Evolutionary conservation across 2,797 vertebrate species (phyloP).

Genomic region (Ctenosaura bakeri): DNA sequence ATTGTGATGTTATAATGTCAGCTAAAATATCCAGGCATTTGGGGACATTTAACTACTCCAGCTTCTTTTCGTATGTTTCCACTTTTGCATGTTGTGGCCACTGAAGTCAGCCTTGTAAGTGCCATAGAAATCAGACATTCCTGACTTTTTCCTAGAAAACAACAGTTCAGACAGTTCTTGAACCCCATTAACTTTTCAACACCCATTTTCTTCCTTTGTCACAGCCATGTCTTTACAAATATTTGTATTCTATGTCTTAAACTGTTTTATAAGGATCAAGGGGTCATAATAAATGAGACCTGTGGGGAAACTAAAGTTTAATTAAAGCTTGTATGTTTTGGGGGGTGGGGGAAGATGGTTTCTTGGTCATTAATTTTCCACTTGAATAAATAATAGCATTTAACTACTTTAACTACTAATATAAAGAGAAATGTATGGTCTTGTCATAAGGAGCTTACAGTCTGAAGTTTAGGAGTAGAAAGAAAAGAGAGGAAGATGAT

Average conservation of each 20-base stretch:
- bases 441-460: neutral
- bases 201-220: slow-evolving; percentile 51
- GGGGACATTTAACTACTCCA: neutral
- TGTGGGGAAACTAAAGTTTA: slow-evolving; percentile 6
- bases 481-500: neutral
- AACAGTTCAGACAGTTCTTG: slow-evolving; percentile 14
- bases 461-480: neutral
- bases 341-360: too few relatives aligned
- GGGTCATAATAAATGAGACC: neutral
- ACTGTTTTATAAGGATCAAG: neutral
- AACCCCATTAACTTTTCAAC: neutral
- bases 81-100: slow-evolving; percentile 40
- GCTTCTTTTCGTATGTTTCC: neutral
- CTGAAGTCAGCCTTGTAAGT: slow-evolving; percentile 35
- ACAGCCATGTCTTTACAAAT: slow-evolving; percentile 16
- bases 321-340: slow-evolving; percentile 6
- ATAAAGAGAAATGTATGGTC: neutral
- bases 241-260: slow-evolving; percentile 16
- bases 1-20: neutral
- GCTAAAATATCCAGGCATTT: neutral
- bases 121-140: slow-evolving; percentile 3
- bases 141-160: slow-evolving; percentile 28
- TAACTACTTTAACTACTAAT: slow-evolving; percentile 2
- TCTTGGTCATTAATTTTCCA: neutral
- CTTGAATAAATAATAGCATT: neutral